Percentiles rank a stretch among this genome's conserved stretches.
Conservation (phyloP, 2,113 vertebrate genomes). For the Calidris pugnax region DNA sequence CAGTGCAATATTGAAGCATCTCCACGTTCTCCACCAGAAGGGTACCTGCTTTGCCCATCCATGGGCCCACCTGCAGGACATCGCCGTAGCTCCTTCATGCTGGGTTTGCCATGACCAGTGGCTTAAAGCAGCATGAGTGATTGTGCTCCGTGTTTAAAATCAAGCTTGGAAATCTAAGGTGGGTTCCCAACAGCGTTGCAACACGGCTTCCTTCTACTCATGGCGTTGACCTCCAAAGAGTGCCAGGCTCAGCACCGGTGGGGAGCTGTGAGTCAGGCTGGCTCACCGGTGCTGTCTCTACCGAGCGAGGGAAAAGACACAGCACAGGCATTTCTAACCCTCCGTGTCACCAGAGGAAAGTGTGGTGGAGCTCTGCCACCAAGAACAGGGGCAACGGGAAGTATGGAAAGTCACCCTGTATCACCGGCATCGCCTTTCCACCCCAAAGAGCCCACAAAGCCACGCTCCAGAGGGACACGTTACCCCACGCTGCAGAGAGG, state of each 20-base stretch:
- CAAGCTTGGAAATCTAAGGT: background rate
- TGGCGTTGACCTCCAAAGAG: rapidly evolving
- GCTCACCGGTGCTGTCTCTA: background rate
- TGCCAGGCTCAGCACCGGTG: rapidly evolving
- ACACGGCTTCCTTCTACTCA: background rate
- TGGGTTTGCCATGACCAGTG: background rate
- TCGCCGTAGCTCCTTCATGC: rapidly evolving
- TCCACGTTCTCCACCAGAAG: background rate
- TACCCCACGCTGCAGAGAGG: background rate
- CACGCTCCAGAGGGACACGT: rapidly evolving
- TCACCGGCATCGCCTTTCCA: background rate
- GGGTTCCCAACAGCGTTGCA: background rate
- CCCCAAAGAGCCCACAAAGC: background rate
- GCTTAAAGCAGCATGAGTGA: background rate
- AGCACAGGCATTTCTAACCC: background rate
- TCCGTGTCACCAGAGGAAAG: background rate
- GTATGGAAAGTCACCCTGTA: background rate
- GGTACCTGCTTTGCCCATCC: background rate
- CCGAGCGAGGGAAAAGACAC: background rate
- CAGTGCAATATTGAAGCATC: background rate
- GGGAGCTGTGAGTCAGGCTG: background rate
- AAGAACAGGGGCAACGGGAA: background rate
- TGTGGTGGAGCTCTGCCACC: background rate
- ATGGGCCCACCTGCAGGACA: background rate
- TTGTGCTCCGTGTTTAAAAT: background rate